These are phyloP conservation scores for Festucalex cinctus DNA, from an alignment of 2,113 vertebrate genomes.

Conservation along the genomic window DNA sequence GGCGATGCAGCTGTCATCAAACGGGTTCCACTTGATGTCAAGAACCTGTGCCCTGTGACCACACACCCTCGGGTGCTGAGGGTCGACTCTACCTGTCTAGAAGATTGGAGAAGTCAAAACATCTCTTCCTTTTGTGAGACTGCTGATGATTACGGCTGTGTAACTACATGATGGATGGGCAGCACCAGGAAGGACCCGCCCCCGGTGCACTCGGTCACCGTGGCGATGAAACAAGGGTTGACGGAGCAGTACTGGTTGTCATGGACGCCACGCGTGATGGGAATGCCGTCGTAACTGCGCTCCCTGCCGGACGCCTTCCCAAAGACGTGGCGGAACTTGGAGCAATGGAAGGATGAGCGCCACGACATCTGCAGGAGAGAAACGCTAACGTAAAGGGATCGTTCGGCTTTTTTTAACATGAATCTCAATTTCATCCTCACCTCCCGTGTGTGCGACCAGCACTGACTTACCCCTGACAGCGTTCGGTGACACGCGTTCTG, in stretches of 20 bases:
- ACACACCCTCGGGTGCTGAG: constrained; percentile 84
- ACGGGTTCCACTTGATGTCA: constrained; percentile 96
- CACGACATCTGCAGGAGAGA: constrained; percentile 83
- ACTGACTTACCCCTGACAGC: no score
- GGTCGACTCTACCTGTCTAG: constrained; percentile 87
- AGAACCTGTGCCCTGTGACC: constrained; percentile 85
- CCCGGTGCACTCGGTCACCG: constrained; percentile 86
- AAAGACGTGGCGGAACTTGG: constrained; percentile 87
- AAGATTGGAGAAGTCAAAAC: neutral
- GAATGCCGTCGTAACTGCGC: constrained; percentile 81
- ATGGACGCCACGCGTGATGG: constrained; percentile 85
- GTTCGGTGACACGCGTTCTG: no score
- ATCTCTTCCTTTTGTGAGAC: neutral
- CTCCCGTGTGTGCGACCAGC: no score
- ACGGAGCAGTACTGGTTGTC: constrained; percentile 92
- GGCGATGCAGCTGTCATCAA: constrained; percentile 87
- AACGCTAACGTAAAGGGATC: no score
- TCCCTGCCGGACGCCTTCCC: constrained; percentile 82
- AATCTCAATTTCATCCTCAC: no score
- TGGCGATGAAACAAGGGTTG: constrained; percentile 89
- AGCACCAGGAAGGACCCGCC: constrained; percentile 90
- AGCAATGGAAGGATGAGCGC: constrained; percentile 80
- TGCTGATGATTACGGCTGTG: neutral
- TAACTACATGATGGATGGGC: constrained; percentile 82
- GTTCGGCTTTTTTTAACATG: no score